Conservation (phyloP, 2,113 vertebrate genomes). For the Calypte anna region DNA sequence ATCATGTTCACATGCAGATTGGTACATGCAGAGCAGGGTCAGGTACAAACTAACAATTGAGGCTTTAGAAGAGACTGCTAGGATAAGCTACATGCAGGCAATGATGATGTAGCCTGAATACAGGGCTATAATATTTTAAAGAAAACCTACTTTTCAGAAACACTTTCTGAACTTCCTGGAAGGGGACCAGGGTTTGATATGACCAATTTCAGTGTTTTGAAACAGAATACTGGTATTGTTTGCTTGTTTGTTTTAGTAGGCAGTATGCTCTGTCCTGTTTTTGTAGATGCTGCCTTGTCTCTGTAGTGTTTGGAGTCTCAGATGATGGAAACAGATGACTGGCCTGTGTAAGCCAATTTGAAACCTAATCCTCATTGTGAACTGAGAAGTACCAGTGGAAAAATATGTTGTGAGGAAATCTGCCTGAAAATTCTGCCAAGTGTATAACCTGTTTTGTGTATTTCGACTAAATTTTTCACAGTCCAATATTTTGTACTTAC, state of each 20-base stretch:
- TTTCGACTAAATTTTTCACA: neutral
- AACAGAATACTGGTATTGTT: neutral
- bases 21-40: neutral
- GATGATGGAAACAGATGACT: neutral
- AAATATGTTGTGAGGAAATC: neutral
- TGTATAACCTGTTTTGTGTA: neutral
- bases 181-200: neutral
- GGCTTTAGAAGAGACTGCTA: neutral
- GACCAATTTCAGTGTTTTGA: neutral
- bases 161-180: neutral
- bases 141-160: neutral
- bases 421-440: neutral
- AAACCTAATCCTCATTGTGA: neutral
- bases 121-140: neutral
- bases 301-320: neutral
- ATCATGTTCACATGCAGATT: neutral
- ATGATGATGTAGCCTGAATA: neutral
- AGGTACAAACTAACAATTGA: neutral
- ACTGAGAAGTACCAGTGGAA: neutral
- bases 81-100: neutral
- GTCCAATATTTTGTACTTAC: constrained; percentile 64
- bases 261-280: neutral
- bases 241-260: neutral
- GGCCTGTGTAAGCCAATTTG: neutral
- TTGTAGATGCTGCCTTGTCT: neutral